Evolutionary conservation across 2,888 invertebrate species (phyloP), one percentile per base, ranked within the genome.

Genomic region (Alentia gelatinosa): DNA sequence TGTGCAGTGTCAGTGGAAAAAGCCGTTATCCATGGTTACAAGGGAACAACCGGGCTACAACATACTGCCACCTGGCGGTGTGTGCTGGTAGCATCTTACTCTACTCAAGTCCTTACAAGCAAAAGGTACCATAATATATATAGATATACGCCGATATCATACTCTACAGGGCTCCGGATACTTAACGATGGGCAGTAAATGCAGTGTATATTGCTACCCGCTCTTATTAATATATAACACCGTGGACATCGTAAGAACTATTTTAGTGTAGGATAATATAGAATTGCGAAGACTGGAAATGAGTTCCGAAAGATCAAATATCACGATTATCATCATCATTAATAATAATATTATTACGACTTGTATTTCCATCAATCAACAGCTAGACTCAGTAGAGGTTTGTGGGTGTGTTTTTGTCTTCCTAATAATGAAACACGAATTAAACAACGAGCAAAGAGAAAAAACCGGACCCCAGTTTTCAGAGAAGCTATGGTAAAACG

Each of bases 161-260:
- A 86, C 42, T 47, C 86, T 86, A 86, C 47, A 42, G 5, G 47
- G 47, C 42, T 86, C 33, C 19, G 35, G 79, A 33, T 79, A 79
- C 19, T 39, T 35, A 79, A 86, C 30, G 12, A 26, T 42, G 86
- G 26, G 68, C 39, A 89, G 39, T 89, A 90, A 90, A 90, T 90
- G 86, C 90, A 90, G 75, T 86, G 63, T 86, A 90, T 74, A 90
- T 40, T 90, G 90, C 90, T 90, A 90, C 90, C 84, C 86, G 90
- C 90, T 56, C 90, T 63, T n/a, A 63, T 35, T 47, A 50, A 5
- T 30, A 47, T 89, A 74, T 74, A n/a, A 79, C 39, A 79, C 35
- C 79, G 4, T 79, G 79, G 79, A 79, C 26, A 79, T 79, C 39
- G 79, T 39, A 79, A n/a, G 35, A 37, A 79, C 39, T 79, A 3